phyloP scores from a whole-genome alignment of 2,888 invertebrate species.

The Mesoligia furuncula region DNA sequence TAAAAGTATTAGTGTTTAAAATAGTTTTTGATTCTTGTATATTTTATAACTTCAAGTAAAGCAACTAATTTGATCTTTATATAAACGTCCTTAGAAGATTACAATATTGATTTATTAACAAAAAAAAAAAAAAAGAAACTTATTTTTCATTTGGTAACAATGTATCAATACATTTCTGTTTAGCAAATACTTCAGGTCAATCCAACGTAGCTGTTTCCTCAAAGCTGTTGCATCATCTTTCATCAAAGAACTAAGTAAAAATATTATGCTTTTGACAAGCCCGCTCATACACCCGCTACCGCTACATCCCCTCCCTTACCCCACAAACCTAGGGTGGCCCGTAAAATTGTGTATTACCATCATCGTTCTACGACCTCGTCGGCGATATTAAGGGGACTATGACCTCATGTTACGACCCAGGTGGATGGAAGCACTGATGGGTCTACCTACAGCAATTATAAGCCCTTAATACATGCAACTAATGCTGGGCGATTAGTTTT shows the following conservation, averaged over 20 bases:
- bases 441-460: constrained; percentile 59
- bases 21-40: neutral
- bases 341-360: constrained; percentile 88
- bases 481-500: constrained; percentile 55
- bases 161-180: neutral
- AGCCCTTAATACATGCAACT: constrained; percentile 56
- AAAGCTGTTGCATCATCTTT: neutral
- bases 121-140: neutral
- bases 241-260: neutral
- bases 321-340: constrained; percentile 78
- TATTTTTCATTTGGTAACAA: neutral
- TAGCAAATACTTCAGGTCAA: neutral
- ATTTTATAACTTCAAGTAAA: neutral
- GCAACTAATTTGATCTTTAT: neutral
- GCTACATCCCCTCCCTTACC: constrained; percentile 55
- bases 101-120: too few relatives aligned
- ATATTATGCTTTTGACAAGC: neutral
- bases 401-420: constrained; percentile 79
- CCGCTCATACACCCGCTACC: constrained; percentile 34
- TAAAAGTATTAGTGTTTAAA: neutral
- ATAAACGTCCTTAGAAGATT: neutral
- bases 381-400: constrained; percentile 82
- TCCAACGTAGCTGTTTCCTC: neutral
- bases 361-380: constrained; percentile 81
- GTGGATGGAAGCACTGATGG: constrained; percentile 66